These are phyloP conservation scores for Andricus grossulariae DNA, from an alignment of 1,140 invertebrate genomes.

Conservation along the genomic window DNA sequence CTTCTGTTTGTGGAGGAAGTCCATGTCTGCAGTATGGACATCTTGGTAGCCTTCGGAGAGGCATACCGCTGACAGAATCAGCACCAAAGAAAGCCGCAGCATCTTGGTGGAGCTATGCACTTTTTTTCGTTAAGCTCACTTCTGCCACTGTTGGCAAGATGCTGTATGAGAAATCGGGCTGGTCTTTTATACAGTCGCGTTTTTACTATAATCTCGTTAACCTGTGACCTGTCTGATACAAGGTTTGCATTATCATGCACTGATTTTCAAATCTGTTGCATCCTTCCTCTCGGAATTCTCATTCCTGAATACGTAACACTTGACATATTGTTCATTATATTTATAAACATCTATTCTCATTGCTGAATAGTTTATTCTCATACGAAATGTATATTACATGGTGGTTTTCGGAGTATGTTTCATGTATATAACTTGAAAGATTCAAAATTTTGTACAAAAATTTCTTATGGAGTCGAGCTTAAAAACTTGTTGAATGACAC, in stretches of 20 bases:
- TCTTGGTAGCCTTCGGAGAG: conserved; percentile 53
- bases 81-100: conserved; percentile 59
- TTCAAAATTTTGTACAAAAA: too few relatives aligned
- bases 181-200: conserved; percentile 60
- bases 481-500: too few relatives aligned
- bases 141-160: conserved; percentile 53
- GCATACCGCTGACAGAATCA: conserved; percentile 60
- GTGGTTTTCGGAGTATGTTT: not conserved
- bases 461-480: too few relatives aligned
- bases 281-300: conserved; percentile 7
- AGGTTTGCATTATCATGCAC: not conserved
- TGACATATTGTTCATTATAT: not conserved
- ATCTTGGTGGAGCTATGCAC: conserved; percentile 41
- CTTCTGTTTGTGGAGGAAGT: conserved; percentile 78
- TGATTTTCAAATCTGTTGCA: conserved; percentile 29
- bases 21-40: conserved; percentile 72
- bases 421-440: not conserved
- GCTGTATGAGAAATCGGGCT: conserved; percentile 38
- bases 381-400: not conserved
- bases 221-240: conserved; percentile 48
- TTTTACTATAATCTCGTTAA: conserved; percentile 54
- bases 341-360: not conserved
- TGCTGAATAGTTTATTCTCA: not conserved
- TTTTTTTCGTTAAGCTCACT: conserved; percentile 41
- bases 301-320: not conserved